phyloP scores from a whole-genome alignment of 1,140 invertebrate species.

The Drosophila malerkotliana region DNA sequence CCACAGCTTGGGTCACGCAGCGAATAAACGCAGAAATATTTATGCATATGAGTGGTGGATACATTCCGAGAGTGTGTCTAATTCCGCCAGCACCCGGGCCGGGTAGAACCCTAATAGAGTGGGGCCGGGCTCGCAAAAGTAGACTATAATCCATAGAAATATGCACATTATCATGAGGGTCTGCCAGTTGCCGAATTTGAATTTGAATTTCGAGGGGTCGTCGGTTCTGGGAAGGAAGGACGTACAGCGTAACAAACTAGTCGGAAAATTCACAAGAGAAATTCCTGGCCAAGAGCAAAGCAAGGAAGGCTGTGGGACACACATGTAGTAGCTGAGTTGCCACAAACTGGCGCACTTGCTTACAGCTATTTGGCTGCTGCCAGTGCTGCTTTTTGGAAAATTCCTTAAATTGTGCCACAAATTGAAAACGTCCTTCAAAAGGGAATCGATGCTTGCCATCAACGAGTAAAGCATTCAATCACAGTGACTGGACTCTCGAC shows the following conservation, averaged over 20 bases:
- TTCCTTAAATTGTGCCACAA: slow-evolving; percentile 64
- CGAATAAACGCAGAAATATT: slow-evolving; percentile 61
- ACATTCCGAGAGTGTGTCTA: slow-evolving; percentile 48
- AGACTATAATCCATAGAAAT: slow-evolving; percentile 75
- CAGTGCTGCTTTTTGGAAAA: slow-evolving; percentile 43
- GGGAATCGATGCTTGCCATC: slow-evolving; percentile 46
- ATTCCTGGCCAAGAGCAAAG: slow-evolving; percentile 44
- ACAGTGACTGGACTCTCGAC: slow-evolving; percentile 10
- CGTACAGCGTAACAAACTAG: slow-evolving; percentile 54
- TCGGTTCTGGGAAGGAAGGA: background rate
- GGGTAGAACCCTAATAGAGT: slow-evolving; percentile 30
- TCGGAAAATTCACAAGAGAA: slow-evolving; percentile 66
- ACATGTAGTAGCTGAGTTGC: slow-evolving; percentile 18
- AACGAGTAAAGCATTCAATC: slow-evolving; percentile 38
- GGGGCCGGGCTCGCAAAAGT: slow-evolving; percentile 53
- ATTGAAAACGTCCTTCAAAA: slow-evolving; percentile 46
- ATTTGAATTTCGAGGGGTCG: slow-evolving; percentile 41
- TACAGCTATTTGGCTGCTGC: slow-evolving; percentile 16
- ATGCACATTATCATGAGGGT: slow-evolving; percentile 71
- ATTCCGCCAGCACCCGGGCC: slow-evolving; percentile 35
- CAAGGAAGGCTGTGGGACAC: slow-evolving; percentile 12
- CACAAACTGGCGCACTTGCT: slow-evolving; percentile 42
- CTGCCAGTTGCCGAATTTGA: slow-evolving; percentile 37
- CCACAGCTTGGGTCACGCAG: slow-evolving; percentile 47
- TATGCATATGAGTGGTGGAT: slow-evolving; percentile 65